A percentile compares a stretch with the other conserved stretches of the same genome.
Evolutionary conservation across 2,888 invertebrate species (phyloP).

Genomic region (Sphaerophoria rueppellii): DNA sequence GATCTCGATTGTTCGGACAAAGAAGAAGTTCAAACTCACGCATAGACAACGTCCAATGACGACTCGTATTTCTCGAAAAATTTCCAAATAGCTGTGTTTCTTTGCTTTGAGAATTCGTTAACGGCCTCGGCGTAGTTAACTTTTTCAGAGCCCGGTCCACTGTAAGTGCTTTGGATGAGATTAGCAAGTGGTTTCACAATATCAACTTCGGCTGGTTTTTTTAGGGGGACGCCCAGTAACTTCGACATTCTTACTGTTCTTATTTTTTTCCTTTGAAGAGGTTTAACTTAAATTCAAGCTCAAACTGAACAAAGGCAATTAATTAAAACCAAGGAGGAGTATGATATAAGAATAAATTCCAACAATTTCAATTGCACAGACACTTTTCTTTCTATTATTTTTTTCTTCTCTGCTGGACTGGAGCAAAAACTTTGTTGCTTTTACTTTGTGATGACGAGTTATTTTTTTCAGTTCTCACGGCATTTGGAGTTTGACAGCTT

Average conservation of each 20-base stretch:
- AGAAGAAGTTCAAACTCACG: conserved; percentile 84
- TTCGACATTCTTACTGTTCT: conserved; percentile 82
- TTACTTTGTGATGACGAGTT: conserved; percentile 67
- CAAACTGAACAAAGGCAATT: conserved; percentile 7
- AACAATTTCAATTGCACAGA: conserved; percentile 36
- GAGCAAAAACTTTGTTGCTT: conserved; percentile 47
- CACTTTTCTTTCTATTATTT: conserved; percentile 13
- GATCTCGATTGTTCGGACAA: conserved; percentile 5
- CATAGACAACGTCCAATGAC: conserved; percentile 95
- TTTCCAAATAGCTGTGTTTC: conserved; percentile 94
- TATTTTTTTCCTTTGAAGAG: background rate
- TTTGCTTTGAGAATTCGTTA: conserved; percentile 92
- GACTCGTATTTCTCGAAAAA: conserved; percentile 96
- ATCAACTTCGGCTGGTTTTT: conserved; percentile 97
- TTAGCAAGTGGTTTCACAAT: conserved; percentile 95
- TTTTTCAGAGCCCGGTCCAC: conserved; percentile 85
- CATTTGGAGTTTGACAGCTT: conserved; percentile 45
- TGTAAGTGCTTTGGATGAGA: conserved; percentile 94
- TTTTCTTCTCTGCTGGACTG: conserved; percentile 14
- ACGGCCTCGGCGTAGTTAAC: conserved; percentile 90
- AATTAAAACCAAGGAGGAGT: conserved; percentile 15
- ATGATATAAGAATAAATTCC: conserved; percentile 20
- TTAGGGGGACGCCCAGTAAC: conserved; percentile 93
- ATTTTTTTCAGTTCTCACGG: conserved; percentile 21
- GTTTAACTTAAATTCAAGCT: conserved; percentile 40